A percentile compares a stretch with the other conserved stretches of the same genome.
These are phyloP conservation scores for Aphaenogaster floridana DNA, from an alignment of 1,140 invertebrate species.

Conservation along the genomic window DNA sequence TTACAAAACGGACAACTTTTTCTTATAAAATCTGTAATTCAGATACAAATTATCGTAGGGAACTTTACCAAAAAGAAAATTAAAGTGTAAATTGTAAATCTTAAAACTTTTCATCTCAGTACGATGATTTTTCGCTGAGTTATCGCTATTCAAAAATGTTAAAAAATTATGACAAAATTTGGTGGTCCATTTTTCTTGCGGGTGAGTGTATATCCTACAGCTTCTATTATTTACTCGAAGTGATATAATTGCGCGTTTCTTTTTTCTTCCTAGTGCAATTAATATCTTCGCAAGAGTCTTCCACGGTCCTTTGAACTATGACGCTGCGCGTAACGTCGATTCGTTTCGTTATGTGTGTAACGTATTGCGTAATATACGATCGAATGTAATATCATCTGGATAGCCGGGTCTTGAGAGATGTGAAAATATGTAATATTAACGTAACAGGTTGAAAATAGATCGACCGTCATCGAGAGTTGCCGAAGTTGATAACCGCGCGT, in stretches of 20 bases:
- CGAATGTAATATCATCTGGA: background rate
- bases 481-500: slow-evolving; percentile 32
- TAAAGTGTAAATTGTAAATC: no score
- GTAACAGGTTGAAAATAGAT: slow-evolving; percentile 8
- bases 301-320: background rate
- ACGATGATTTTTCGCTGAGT: no score
- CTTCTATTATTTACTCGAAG: background rate
- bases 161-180: no score
- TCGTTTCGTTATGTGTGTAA: background rate
- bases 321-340: background rate
- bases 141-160: no score
- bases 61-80: no score
- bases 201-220: background rate
- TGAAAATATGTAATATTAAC: slow-evolving; percentile 16
- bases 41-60: no score
- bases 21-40: no score
- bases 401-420: background rate
- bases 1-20: no score
- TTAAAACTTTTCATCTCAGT: no score
- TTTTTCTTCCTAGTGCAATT: background rate
- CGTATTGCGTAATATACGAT: slow-evolving; percentile 2
- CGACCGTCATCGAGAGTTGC: slow-evolving; percentile 26
- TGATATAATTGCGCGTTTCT: background rate
- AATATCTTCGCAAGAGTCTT: background rate
- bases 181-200: no score